Conservation (phyloP, 2,888 invertebrate genomes). For the Macrophya annulata region DNA sequence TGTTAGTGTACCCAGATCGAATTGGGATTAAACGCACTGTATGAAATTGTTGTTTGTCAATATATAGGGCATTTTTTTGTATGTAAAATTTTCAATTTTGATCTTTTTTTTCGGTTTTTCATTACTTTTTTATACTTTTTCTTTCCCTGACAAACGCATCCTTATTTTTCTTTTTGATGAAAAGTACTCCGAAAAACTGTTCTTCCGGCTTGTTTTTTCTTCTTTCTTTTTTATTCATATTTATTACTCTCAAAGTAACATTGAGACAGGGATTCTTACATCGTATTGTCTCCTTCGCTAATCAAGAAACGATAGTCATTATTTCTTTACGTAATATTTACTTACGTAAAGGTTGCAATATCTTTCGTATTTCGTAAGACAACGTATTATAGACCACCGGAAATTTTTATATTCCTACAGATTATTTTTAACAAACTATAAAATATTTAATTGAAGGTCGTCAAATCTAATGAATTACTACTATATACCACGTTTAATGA, state of each 20-base stretch:
- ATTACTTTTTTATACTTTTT: too few relatives aligned
- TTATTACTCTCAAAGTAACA: neutral
- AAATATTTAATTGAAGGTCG: conserved; percentile 8
- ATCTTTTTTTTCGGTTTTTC: too few relatives aligned
- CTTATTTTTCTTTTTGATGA: too few relatives aligned
- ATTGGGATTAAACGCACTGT: too few relatives aligned
- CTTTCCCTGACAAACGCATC: too few relatives aligned
- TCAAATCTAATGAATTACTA: neutral
- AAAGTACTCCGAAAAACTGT: too few relatives aligned
- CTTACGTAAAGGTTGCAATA: conserved; percentile 64
- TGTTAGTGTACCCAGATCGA: too few relatives aligned
- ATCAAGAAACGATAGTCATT: conserved; percentile 62
- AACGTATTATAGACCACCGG: neutral
- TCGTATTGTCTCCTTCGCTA: neutral
- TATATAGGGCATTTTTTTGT: too few relatives aligned
- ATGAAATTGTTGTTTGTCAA: too few relatives aligned
- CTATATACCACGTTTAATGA: neutral
- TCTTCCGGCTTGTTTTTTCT: too few relatives aligned
- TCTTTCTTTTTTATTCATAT: too few relatives aligned
- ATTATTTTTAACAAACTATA: neutral
- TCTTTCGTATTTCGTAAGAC: conserved; percentile 3
- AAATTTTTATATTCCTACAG: neutral
- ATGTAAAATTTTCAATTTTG: too few relatives aligned
- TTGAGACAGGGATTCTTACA: neutral
- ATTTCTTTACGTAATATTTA: conserved; percentile 77